Percentiles rank a stretch among this genome's conserved stretches.
Conservation (phyloP, 2,888 invertebrate genomes). For the Altica lythri region DNA sequence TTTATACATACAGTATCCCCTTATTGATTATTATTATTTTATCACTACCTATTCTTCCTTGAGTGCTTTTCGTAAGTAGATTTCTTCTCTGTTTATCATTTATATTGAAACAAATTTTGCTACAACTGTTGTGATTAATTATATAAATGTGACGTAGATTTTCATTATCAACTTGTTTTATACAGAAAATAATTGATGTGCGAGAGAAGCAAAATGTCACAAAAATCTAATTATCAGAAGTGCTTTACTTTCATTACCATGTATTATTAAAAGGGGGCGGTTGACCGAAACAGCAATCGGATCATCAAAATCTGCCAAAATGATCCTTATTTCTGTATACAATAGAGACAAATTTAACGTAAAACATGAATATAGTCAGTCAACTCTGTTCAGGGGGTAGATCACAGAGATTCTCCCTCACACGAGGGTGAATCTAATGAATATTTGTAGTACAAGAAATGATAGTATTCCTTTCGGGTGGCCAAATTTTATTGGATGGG, state of each 20-base stretch:
- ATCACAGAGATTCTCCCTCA: conserved; percentile 23
- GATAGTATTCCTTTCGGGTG: conserved; percentile 54
- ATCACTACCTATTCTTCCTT: too few relatives aligned
- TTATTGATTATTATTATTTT: too few relatives aligned
- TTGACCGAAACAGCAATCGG: conserved; percentile 38
- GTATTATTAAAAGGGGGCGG: conserved; percentile 54
- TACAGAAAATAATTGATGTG: conserved; percentile 43
- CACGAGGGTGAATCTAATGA: conserved; percentile 49
- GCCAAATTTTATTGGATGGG: conserved; percentile 52
- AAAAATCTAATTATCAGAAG: conserved; percentile 53
- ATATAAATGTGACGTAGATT: too few relatives aligned
- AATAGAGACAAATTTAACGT: conserved; percentile 4
- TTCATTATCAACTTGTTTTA: too few relatives aligned
- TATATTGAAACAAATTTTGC: too few relatives aligned
- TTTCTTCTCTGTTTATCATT: too few relatives aligned
- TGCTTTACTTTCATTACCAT: conserved; percentile 52
- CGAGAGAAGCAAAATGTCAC: conserved; percentile 34
- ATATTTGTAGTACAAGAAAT: conserved; percentile 53
- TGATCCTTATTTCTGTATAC: neutral
- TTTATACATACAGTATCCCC: too few relatives aligned
- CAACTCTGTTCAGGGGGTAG: conserved; percentile 12
- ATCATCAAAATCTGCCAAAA: conserved; percentile 1
- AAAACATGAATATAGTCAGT: neutral
- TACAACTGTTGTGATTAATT: too few relatives aligned
- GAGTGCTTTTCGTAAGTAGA: too few relatives aligned